Base-by-base conservation (phyloP, 2,888 invertebrate genomes). In the Cheilosia impressa region DNA sequence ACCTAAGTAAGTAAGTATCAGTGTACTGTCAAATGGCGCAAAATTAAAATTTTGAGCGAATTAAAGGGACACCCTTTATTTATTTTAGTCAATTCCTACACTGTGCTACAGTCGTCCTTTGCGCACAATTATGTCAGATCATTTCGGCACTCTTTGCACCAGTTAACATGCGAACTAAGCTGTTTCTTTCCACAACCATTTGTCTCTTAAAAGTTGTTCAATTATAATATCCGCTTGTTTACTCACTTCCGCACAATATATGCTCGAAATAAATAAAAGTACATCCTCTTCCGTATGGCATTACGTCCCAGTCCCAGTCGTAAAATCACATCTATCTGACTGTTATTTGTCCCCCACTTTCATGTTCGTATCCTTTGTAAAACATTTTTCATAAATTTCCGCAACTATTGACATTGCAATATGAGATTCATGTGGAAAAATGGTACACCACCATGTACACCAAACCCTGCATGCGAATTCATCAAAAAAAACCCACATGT, bases 391-490 rank as follows among this genome's bases (percentile, higher is more conserved):
- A 72, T 78, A 72, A 83, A 43, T 72, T 72, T 72, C 66, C 66
- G 60, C 78, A 72, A 68, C 72, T 83, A 78, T 83, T 83, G 82
- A 78, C 82, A 78, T 72, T 72, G 78, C 77, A 78, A 38, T 72
- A 77, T 66, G 60, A 47, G 47, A 55, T 45, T 57, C 47, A 52
- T 60, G 31, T 60, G 53, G 38, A 45, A 58, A 15, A 17, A 45
- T 38, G 57, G 19, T 58, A 15, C 15, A 27, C 27, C 15, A 5
- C 38, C 38, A 38, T 13, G 24, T 19, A 24, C 19, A 45, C 13
- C 55, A 31, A 27, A 17, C 34, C 50, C 17, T 43, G n/a, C 38
- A 57, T 41, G 71, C 57, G 65, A 71, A 50, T 43, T 58, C 43
- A 76, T 52, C n/a, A 72, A 31, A 41, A 31, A 41, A 34, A 69